Evolutionary conservation across 2,888 invertebrate species (phyloP), one percentile per base, ranked within the genome.

Genomic region (Graphium colonna): DNA sequence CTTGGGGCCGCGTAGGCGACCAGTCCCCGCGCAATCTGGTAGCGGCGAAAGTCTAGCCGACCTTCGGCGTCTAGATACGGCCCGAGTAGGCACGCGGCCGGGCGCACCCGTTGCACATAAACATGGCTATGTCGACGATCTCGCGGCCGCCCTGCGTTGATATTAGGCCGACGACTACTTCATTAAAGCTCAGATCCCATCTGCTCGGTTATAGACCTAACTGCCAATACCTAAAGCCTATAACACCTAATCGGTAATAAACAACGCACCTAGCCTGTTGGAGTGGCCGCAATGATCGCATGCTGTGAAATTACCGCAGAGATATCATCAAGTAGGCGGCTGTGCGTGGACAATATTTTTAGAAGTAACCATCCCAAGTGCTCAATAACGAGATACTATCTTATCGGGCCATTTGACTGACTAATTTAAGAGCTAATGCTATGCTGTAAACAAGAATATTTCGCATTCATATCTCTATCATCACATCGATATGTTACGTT

Each of bases 11-110:
- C 73, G 86, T 83, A 77, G 86, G 86, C 81, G 87, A 80, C 75
- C 80, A 80, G 77, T 84, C 83, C 79, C 85, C 78, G 72, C 69
- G 73, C 77, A 77, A 76, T 78, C 70, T 72, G 66, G 72, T 73
- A 71, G 67, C 62, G 64, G 88, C 87, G 88, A 89, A 89, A 88
- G 87, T 88, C 82, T 86, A 60, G 77, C 71, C 79, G 88, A 84
- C 88, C 88, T 88, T 89, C 88, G 73, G 66, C 66, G 71, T 67
- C 86, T 82, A 75, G 82, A 84, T 87, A 86, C 82, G 80, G 83
- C 70, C 75, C 78, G 74, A 75, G 72, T 77, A 74, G 74, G 73
- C 77, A 78, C 71, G 67, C 68, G 68, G 71, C 74, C 75, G 61
- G 77, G 74, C 73, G 79, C 71, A 77, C 77, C 80, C 78, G 79